phyloP scores from a whole-genome alignment of 1,140 invertebrate species.

The Daktulosphaira vitifoliae region DNA sequence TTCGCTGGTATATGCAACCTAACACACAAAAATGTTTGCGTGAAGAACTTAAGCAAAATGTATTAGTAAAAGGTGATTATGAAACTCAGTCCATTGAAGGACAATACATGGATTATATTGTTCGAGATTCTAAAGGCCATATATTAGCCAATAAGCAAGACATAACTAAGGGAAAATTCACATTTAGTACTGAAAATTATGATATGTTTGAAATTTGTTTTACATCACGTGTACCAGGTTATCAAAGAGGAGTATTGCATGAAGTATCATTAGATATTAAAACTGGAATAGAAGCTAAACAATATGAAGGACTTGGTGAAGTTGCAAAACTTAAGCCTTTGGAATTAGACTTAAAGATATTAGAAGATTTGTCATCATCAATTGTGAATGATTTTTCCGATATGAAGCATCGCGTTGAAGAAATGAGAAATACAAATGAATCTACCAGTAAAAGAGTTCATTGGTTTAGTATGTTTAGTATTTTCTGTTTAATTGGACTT shows the following conservation, averaged over 20 bases:
- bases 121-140: constrained; percentile 92
- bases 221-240: constrained; percentile 70
- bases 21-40: constrained; percentile 87
- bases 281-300: constrained; percentile 94
- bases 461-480: constrained; percentile 97
- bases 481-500: constrained; percentile 85
- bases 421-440: constrained; percentile 99
- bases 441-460: constrained; percentile 93
- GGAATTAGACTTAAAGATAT: constrained; percentile 88
- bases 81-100: constrained; percentile 77
- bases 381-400: constrained; percentile 96
- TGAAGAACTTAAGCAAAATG: constrained; percentile 93
- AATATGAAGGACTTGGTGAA: constrained; percentile 91
- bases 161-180: constrained; percentile 88
- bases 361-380: constrained; percentile 93
- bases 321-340: constrained; percentile 96
- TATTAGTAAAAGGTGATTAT: constrained; percentile 92
- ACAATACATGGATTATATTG: constrained; percentile 81
- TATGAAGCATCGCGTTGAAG: constrained; percentile 93
- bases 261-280: constrained; percentile 83
- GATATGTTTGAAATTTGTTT: constrained; percentile 98
- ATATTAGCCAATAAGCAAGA: constrained; percentile 85
- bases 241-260: constrained; percentile 67
- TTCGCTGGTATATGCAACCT: constrained; percentile 51
- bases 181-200: constrained; percentile 93